A percentile compares a stretch with the other conserved stretches of the same genome.
These are phyloP conservation scores for Acanthurus lineatus DNA, from an alignment of 2,797 vertebrate genomes.

Conservation along the genomic window DNA sequence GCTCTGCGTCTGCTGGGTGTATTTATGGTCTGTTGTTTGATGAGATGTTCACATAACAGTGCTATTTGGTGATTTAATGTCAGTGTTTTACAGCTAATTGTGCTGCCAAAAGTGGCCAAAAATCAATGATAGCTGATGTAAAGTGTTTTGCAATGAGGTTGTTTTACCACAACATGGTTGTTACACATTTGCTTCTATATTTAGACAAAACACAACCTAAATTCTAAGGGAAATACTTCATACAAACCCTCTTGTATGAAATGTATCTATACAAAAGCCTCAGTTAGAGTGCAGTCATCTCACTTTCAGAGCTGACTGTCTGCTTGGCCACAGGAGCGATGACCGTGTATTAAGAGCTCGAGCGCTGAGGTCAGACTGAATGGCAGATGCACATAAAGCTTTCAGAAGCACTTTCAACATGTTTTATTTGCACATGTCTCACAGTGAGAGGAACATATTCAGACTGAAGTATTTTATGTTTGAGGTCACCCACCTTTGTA, in stretches of 20 bases:
- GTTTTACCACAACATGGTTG: too few species aligned
- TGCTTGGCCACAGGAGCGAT: conserved; percentile 9
- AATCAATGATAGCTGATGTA: too few species aligned
- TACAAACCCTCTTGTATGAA: conserved; percentile 18
- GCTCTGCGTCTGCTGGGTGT: too few species aligned
- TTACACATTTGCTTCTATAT: too few species aligned
- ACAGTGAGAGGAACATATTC: conserved; percentile 3
- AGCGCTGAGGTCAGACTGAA: conserved; percentile 44
- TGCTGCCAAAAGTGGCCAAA: too few species aligned
- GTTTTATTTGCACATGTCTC: background rate
- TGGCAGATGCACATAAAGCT: conserved; percentile 25
- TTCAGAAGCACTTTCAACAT: conserved; percentile 20
- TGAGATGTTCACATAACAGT: too few species aligned
- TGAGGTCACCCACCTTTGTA: conserved; percentile 25
- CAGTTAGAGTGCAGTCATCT: conserved; percentile 33
- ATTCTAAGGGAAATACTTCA: conserved; percentile 63
- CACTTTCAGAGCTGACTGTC: conserved; percentile 27
- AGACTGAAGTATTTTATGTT: conserved; percentile 1
- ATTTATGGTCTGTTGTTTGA: too few species aligned
- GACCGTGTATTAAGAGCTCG: background rate
- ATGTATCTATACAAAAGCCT: conserved; percentile 36
- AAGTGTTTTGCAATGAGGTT: too few species aligned
- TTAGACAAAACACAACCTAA: conserved; percentile 56
- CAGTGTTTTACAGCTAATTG: too few species aligned
- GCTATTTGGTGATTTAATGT: too few species aligned